These are phyloP conservation scores for Plestiodon gilberti DNA, from an alignment of 2,113 vertebrate genomes.

Conservation along the genomic window DNA sequence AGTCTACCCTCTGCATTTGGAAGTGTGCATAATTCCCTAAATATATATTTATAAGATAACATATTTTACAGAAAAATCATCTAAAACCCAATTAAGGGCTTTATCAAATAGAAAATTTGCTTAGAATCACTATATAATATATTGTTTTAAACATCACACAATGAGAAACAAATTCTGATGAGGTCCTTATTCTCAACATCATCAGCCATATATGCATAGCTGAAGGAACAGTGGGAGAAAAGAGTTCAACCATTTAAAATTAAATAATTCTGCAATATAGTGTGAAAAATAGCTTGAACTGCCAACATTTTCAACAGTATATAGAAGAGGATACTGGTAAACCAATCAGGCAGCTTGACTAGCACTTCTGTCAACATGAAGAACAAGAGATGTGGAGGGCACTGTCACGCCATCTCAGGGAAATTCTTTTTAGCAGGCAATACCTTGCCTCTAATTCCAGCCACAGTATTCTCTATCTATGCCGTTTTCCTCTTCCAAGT, in stretches of 20 bases:
- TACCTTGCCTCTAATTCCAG: not conserved
- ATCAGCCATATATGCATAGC: constrained; percentile 68
- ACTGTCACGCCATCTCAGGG: not conserved
- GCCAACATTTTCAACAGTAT: constrained; percentile 51
- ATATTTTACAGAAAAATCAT: constrained; percentile 73
- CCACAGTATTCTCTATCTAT: not conserved
- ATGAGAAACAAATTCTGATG: constrained; percentile 68
- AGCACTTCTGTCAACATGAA: not conserved
- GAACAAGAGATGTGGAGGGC: not conserved
- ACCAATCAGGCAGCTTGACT: constrained; percentile 7
- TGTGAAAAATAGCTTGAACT: constrained; percentile 71
- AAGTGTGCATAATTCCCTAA: constrained; percentile 75
- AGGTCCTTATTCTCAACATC: constrained; percentile 72
- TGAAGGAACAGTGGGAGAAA: constrained; percentile 67
- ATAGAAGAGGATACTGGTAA: not conserved
- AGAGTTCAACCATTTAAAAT: constrained; percentile 78
- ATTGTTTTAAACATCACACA: constrained; percentile 71
- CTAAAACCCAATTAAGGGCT: constrained; percentile 71
- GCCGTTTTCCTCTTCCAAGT: not conserved
- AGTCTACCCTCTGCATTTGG: constrained; percentile 70
- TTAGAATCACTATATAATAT: constrained; percentile 71
- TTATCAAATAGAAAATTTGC: constrained; percentile 71
- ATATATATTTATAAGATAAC: constrained; percentile 74
- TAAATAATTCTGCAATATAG: constrained; percentile 73
- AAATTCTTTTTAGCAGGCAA: constrained; percentile 28